Evolutionary conservation across 2,888 invertebrate genomes (phyloP).

Genomic region (Pyralis farinalis): DNA sequence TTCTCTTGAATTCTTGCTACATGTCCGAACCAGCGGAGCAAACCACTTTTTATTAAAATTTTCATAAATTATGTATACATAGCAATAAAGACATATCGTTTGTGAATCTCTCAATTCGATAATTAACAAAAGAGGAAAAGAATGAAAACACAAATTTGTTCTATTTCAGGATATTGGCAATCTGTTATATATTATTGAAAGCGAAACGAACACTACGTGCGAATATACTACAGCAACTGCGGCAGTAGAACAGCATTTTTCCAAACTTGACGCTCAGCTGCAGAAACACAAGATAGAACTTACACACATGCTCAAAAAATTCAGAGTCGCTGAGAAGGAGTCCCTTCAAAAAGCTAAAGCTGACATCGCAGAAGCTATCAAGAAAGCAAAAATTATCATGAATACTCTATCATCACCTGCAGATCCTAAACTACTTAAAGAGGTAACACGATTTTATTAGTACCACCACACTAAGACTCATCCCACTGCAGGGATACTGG

Average conservation of each 20-base stretch:
- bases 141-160: too few relatives aligned
- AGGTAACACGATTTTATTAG: too few relatives aligned
- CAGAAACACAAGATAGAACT: constrained; percentile 76
- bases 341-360: constrained; percentile 47
- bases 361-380: constrained; percentile 43
- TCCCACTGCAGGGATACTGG: too few relatives aligned
- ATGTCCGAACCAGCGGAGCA: too few relatives aligned
- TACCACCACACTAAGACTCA: too few relatives aligned
- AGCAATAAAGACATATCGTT: too few relatives aligned
- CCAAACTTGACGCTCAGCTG: constrained; percentile 67
- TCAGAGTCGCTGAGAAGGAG: constrained; percentile 46
- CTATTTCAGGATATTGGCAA: constrained; percentile 59
- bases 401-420: constrained; percentile 32
- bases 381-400: constrained; percentile 40
- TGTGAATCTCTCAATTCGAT: too few relatives aligned
- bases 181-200: constrained; percentile 49
- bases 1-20: too few relatives aligned
- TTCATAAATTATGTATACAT: too few relatives aligned
- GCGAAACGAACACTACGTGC: constrained; percentile 40
- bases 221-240: constrained; percentile 44
- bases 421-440: constrained; percentile 40
- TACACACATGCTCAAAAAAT: constrained; percentile 43
- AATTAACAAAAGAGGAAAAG: too few relatives aligned
- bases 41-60: too few relatives aligned
- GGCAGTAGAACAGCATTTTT: constrained; percentile 74